Base-by-base conservation (phyloP, 2,888 invertebrate species). In the Octodonta nipae region DNA sequence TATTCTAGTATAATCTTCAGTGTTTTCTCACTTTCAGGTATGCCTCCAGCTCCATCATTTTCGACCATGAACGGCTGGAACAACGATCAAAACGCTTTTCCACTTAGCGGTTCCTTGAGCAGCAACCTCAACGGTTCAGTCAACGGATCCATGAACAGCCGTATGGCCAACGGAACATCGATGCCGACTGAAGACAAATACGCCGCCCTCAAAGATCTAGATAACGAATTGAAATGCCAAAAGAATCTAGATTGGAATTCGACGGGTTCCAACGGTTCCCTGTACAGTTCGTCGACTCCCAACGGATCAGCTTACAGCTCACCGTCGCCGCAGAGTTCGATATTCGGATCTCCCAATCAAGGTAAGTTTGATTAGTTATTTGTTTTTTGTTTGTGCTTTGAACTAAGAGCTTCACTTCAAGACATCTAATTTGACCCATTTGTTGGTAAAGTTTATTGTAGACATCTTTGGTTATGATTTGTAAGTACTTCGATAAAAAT, bases 121-220 rank as follows among this genome's bases (percentile, higher is more conserved):
- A 31, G 33, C 26, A 17, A 16, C 14, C 10, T 32, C 15, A 44
- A 44, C 28, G 43, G 37, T n/a, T 12, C 31, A 6, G 22, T 32
- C 8, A 39, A 35, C 22, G 36, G 33, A 12, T 16, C 33, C 20
- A 24, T 25, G 13, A 30, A 26, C 10, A 10, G 13, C 20, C 10
- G 33, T 15, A n/a, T 26, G 20, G 8, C 17, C 13, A 36, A 36
- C 28, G 28, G 29, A 13, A 28, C 28, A 7, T 10, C 30, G 15
- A 14, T 20, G 28, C 30, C 14, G 15, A 26, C 38, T 27, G 36
- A 54, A 20, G 93, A 95, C 65, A 80, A 87, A 46, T 95, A 95
- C 65, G 92, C 93, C 44, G 92, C 93, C 30, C 71, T 95, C 37
- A 89, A 92, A 63, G 92, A 92, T 65, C 72, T 95, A 52, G 92